Conservation (phyloP, 2,113 vertebrate genomes). For the Ammodytes dubius region DNA sequence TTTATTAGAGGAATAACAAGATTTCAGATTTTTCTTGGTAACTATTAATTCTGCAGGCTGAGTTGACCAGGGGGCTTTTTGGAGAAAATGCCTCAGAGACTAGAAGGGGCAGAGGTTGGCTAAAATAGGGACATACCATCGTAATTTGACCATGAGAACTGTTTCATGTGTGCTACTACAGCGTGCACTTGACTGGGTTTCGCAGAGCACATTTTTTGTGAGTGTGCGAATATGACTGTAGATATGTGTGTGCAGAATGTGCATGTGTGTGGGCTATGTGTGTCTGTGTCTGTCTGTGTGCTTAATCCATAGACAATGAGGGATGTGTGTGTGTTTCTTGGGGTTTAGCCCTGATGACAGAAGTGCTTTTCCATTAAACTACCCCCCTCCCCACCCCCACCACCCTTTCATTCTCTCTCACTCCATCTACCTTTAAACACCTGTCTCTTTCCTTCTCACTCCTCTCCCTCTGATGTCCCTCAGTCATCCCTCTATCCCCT, state of each 20-base stretch:
- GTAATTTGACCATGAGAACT: conserved; percentile 68
- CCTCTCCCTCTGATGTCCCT: conserved; percentile 26
- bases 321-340: conserved; percentile 63
- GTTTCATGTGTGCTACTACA: conserved; percentile 38
- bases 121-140: conserved; percentile 54
- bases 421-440: background rate
- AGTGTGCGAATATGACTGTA: background rate
- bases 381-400: conserved; percentile 15
- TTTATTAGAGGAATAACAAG: background rate
- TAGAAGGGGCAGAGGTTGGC: conserved; percentile 47
- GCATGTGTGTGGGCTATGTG: conserved; percentile 29
- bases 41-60: conserved; percentile 1
- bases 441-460: conserved; percentile 7
- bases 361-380: conserved; percentile 64
- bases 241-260: background rate
- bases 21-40: background rate
- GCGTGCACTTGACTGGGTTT: conserved; percentile 14
- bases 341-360: conserved; percentile 75
- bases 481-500: conserved; percentile 41
- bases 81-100: conserved; percentile 46
- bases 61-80: conserved; percentile 45
- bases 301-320: conserved; percentile 78
- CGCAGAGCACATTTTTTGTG: conserved; percentile 18
- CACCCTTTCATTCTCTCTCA: background rate
- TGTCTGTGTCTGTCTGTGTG: conserved; percentile 24